phyloP scores from a whole-genome alignment of 2,113 vertebrate species.

The Bambusicola thoracicus region DNA sequence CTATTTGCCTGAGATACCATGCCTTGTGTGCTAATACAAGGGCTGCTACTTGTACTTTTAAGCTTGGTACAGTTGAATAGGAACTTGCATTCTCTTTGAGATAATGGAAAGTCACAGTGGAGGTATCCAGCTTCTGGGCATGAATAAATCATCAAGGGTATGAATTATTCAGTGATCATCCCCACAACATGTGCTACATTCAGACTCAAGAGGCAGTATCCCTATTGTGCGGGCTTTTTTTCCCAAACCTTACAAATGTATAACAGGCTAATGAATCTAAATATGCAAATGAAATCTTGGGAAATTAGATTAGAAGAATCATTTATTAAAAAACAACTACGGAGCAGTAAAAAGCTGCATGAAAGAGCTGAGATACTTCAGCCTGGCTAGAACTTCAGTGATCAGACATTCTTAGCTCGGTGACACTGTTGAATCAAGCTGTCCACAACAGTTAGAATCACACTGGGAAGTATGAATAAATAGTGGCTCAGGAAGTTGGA shows the following conservation, averaged over 20 bases:
- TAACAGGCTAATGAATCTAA: background rate
- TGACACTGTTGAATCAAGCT: background rate
- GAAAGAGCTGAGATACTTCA: background rate
- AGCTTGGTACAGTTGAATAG: background rate
- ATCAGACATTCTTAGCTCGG: background rate
- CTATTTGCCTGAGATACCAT: background rate
- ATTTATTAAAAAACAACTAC: background rate
- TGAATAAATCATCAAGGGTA: slow-evolving; percentile 67
- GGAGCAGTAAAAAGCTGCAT: background rate
- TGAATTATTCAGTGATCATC: slow-evolving; percentile 72
- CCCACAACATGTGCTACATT: slow-evolving; percentile 6
- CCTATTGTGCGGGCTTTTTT: background rate
- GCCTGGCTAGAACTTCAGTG: background rate
- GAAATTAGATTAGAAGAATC: background rate
- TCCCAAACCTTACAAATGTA: background rate
- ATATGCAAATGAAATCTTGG: background rate
- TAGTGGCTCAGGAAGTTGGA: background rate
- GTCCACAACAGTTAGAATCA: background rate
- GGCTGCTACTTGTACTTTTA: background rate
- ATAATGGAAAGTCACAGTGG: slow-evolving; percentile 62
- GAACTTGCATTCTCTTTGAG: slow-evolving; percentile 14
- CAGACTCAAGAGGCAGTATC: background rate
- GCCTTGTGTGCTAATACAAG: fast-evolving
- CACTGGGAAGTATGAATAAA: background rate
- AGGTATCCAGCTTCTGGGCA: slow-evolving; percentile 48